Conservation (phyloP, 2,113 vertebrate species). For the Pelodiscus sinensis region DNA sequence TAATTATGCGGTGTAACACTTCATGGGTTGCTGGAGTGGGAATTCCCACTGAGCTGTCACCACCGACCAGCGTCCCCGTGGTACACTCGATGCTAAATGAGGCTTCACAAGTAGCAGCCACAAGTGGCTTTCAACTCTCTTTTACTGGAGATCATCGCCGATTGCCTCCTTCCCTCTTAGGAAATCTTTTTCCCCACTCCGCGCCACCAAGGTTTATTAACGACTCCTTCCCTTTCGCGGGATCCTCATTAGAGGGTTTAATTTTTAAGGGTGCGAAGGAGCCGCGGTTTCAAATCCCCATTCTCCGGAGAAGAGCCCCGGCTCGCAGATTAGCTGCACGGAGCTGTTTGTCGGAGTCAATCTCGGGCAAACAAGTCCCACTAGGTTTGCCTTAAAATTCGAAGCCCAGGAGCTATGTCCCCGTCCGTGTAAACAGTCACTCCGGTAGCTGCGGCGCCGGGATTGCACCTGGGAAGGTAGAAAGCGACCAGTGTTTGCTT, state of each 20-base stretch:
- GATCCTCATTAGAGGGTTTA: neutral
- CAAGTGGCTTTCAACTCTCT: constrained; percentile 45
- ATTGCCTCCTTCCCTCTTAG: neutral
- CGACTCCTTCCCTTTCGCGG: neutral
- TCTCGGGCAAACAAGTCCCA: neutral
- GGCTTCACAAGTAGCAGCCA: constrained; percentile 36
- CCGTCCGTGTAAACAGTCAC: neutral
- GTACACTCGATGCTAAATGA: constrained; percentile 35
- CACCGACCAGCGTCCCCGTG: constrained; percentile 35
- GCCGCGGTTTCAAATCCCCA: neutral
- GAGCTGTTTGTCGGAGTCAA: neutral
- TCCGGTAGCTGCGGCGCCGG: neutral
- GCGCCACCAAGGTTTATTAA: neutral
- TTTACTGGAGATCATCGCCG: neutral
- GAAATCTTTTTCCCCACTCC: neutral
- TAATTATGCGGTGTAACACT: constrained; percentile 73
- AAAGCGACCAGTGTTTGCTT: accelerated
- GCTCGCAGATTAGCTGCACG: neutral
- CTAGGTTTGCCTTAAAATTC: neutral
- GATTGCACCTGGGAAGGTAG: neutral
- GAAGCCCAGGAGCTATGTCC: neutral
- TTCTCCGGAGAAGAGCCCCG: neutral
- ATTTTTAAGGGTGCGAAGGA: neutral
- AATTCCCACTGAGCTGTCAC: constrained; percentile 62
- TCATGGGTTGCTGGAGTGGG: constrained; percentile 70